Conservation (phyloP, 2,113 vertebrate genomes). For the Grammomys dolichurus region DNA sequence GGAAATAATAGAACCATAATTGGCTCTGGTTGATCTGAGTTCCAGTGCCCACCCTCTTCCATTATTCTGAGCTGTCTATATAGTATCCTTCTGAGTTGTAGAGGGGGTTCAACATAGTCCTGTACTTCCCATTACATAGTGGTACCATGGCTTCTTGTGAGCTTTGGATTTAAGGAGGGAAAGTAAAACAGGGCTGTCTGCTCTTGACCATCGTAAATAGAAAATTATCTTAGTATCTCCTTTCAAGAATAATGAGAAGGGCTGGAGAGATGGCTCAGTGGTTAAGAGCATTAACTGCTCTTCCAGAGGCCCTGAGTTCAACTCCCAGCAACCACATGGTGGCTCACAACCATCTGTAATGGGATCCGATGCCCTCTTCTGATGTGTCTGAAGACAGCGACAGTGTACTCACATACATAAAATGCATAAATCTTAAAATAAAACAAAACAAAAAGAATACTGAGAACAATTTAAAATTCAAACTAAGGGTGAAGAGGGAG, state of each 20-base stretch:
- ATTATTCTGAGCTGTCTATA: not conserved
- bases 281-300: too few relatives aligned
- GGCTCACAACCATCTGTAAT: too few relatives aligned
- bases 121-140: not conserved
- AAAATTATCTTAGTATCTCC: not conserved
- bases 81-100: not conserved
- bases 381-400: too few relatives aligned
- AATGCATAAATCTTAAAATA: too few relatives aligned
- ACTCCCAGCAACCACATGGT: too few relatives aligned
- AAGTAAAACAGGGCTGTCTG: not conserved
- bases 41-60: not conserved
- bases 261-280: too few relatives aligned
- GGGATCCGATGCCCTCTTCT: too few relatives aligned
- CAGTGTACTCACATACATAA: too few relatives aligned
- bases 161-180: not conserved
- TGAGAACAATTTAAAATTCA: conserved; percentile 18
- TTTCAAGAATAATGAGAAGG: conserved; percentile 44
- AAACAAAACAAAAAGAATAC: not conserved
- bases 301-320: too few relatives aligned
- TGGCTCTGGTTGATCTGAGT: not conserved
- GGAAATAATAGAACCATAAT: not conserved
- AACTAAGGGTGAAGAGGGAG: not conserved
- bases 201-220: not conserved
- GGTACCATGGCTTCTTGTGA: not conserved
- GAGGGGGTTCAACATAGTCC: not conserved